Evolutionary conservation across 2,888 invertebrate genomes (phyloP), one percentile per base, ranked within the genome.

Genomic region (Rhorus exstirpatorius): DNA sequence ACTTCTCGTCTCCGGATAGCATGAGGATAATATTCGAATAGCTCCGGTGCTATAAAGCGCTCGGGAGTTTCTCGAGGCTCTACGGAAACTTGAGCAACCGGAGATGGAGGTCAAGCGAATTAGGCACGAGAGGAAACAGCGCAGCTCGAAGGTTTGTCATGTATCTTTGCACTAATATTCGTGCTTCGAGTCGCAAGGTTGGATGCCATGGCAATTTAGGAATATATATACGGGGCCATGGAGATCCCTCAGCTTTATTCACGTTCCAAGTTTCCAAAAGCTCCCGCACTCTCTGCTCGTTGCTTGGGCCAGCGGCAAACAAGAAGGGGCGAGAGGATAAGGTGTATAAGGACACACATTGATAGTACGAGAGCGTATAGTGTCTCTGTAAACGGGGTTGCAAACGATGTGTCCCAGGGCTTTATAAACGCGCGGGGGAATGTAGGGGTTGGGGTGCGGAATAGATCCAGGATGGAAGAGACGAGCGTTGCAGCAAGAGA

Each of bases 351-450:
- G n/a, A 17, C 38, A 55, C 38, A 55, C 76, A 72, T 72, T 65
- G 67, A 72, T 67, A 72, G 60, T 53, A 58, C 63, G 21, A 49
- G 31, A 72, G 70, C 21, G 72, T 24, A 71, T 67, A 46, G 74
- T 74, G 71, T 76, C 60, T 76, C 71, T 76, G 76, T 67, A 83
- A 83, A 71, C 79, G 83, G 60, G 83, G 76, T 72, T 76, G 79
- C 58, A 67, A 79, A 76, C 76, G 79, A 83, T 79, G 83, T 83
- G 83, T 83, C 83, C 71, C 72, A 26, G 44, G 75, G 82, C 74
- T 61, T 53, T 6, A 63, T 44, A 26, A 21, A 44, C n/a, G n/a
- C n/a, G n/a, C n/a, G n/a, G n/a, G 68, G 26, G 76, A 44, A 41
- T 58, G 17, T 63, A 68, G 53, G 68, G 67, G 41, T 55, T 61